Evolutionary conservation across 2,888 invertebrate genomes (phyloP), one percentile per base, ranked within the genome.

Genomic region (Monochamus alternatus): DNA sequence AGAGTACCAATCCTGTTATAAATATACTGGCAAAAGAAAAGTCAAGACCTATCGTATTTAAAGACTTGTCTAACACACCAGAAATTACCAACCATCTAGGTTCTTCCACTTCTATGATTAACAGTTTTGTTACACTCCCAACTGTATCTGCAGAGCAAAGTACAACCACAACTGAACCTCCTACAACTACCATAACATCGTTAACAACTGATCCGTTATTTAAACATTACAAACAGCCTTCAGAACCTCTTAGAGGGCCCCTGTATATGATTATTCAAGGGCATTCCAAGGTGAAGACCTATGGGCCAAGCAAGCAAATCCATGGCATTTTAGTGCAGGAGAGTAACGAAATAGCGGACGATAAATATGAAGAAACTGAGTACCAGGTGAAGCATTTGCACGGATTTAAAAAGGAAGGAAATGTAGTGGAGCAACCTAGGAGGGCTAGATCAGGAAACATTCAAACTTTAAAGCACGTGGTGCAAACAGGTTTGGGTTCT

Each of bases 241-340:
- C 90, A 2, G 91, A 92, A 70, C 93, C 94, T 0, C 88, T 92
- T 0, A 86, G 89, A 72, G 92, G 92, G 0, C 93, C 93, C 0
- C 90, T 94, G 91, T 95, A 95, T 85, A 90, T 95, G 32, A 95
- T 96, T 43, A 95, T 95, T 82, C 95, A 96, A 87, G 95, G 95
- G 0, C 95, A 96, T 87, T 95, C 95, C 0, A 95, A 95, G 89
- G 95, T 96, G 0, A 95, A 95, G 89, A 95, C 94, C 0, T 96
- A 96, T 84, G 93, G 95, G 12, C 93, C 94, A 0, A 91, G 91
- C 78, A 91, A 91, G 74, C 88, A 89, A 76, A 82, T 88, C 38
- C 88, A 88, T 72, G 90, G 90, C 3, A 89, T 90, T 43, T 89
- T 89, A 75, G 85, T 90, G 5, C 89, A 90, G 75, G 90, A 90